Conservation (phyloP, 2,113 vertebrate genomes). For the Eudorcas thomsonii region DNA sequence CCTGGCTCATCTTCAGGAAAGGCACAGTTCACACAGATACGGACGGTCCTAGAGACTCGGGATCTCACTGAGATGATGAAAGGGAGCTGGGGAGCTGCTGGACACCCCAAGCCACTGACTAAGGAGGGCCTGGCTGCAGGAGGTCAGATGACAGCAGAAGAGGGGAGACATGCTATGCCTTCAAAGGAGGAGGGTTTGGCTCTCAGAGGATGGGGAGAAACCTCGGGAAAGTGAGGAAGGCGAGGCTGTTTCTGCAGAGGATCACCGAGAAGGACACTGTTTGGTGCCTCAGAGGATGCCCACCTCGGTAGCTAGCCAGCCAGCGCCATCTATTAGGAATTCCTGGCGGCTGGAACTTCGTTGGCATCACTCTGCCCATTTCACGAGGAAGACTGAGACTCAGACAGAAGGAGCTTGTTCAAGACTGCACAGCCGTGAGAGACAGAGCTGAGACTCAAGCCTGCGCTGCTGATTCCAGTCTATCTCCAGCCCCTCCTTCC, state of each 20-base stretch:
- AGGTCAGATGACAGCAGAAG: neutral
- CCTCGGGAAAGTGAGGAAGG: neutral
- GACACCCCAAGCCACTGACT: neutral
- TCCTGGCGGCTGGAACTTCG: fast-evolving
- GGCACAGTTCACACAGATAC: neutral
- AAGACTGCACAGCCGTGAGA: neutral
- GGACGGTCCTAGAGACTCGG: fast-evolving
- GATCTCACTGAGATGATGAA: too few relatives aligned
- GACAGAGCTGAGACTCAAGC: neutral
- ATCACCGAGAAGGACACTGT: neutral
- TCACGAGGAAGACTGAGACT: neutral
- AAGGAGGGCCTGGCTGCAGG: neutral
- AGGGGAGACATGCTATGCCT: neutral
- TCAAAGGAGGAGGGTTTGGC: neutral
- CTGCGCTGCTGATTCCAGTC: neutral
- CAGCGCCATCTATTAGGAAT: too few relatives aligned
- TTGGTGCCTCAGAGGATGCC: neutral
- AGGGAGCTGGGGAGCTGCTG: neutral
- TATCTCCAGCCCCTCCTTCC: neutral
- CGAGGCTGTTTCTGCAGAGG: neutral
- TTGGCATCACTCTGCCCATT: neutral
- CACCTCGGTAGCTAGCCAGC: neutral
- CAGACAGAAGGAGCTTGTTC: neutral
- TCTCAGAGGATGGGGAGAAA: neutral
- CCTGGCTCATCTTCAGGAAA: neutral